Evolutionary conservation across 1,140 invertebrate species (phyloP), one percentile per base, ranked within the genome.

Genomic region (Rhopalosiphum maidis): DNA sequence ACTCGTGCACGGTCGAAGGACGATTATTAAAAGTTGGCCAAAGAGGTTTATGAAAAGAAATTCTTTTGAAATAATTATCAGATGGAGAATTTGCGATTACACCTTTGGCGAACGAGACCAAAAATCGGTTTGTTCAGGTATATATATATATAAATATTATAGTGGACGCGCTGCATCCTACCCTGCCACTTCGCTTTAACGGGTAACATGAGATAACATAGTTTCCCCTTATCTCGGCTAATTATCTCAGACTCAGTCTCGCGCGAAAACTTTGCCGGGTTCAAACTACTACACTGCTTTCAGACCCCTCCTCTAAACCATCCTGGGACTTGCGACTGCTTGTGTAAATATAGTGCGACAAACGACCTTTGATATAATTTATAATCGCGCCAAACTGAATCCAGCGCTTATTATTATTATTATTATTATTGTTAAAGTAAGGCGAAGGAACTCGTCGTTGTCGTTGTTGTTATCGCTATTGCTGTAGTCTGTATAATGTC

Each of bases 331-430:
- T 35, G 85, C 85, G 46, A 54, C 87, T 51, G 48, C 87, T 89
- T 41, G 87, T 89, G 90, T 91, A 91, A 77, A 82, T 82, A 48
- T 82, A 91, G 90, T 91, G 90, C 90, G 90, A 91, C 90, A 92
- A 83, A 92, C 91, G 46, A 83, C 91, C 91, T 92, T 83, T 92
- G 46, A 83, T 83, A 83, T 92, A 92, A 92, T 92, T 92, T 83
- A 92, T 83, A 92, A 92, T 92, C 91, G 35, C 41, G 43, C 91
- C 41, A 91, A 82, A 92, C 60, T 51, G 68, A 92, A 92, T 92
- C 91, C 91, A 48, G 77, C 0, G 91, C 18, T 90, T 90, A 90
- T 90, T 90, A 90, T 90, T 18, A 77, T 87, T 48, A 46, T 87
- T 48, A 48, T 89, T 89, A 55, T 89, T 89, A n/a, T 46, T 86